Base-by-base conservation (phyloP, 2,113 vertebrate species). In the Malurus elegans region DNA sequence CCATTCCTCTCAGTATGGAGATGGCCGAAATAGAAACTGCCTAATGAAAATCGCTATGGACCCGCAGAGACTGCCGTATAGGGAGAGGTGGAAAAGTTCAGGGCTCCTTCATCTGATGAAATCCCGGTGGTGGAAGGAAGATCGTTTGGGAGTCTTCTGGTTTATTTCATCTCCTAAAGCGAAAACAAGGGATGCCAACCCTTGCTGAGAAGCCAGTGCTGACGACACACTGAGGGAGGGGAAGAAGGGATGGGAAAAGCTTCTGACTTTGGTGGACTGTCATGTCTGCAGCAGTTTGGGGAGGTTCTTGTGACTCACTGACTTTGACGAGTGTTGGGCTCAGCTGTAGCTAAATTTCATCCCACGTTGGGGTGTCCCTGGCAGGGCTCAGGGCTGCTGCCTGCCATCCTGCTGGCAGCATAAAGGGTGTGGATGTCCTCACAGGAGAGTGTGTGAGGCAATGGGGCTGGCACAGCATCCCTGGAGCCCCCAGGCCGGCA, bases 401-500 rank as follows among this genome's bases (percentile, higher is more conserved):
- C 24, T 51, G 6, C 38, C 28, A 20, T 72, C 14, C 56, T 81
- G 24, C 48, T 29, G 57, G 26, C 34, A 47, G 45, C 45, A 19
- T 32, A 2, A 62, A 8, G 34, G 34, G 9, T 56, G 31, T 83
- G 44, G 34, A 26, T 72, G 9, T 91, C 34, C 38, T 73, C 2
- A 2, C 32, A 74, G 38, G 47, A 56, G 38, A 56, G 38, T 32
- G 0, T 81, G 48, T 13, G 65, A 73, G n/a, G 31, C 60, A 28
- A 0, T 32, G 31, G 36, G 21, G 8, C 70, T 65, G 45, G 60
- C 48, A 28, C 2, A 7, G 51, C 53, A 21, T 71, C 53, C 38
- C 56, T 62, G 51, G n/a, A 86, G 64, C 40, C 50, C 3, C 0
- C 0, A 0, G 45, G 23, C 67, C 92, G 36, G 53, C 3, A 20